Evolutionary conservation across 2,797 vertebrate genomes (phyloP).

Genomic region (Apogon talboti): DNA sequence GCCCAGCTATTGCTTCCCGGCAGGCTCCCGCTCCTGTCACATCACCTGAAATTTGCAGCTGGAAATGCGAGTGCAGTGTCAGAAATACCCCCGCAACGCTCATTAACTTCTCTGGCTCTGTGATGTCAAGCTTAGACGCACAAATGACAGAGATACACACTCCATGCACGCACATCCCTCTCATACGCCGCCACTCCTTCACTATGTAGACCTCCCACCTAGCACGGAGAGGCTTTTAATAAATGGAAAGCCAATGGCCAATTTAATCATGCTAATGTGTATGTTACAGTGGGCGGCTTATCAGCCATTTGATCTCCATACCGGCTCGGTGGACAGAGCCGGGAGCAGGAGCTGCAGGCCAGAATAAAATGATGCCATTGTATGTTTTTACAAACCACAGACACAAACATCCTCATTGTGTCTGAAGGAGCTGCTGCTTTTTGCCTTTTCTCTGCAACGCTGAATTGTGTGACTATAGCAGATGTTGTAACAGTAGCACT

Average conservation of each 20-base stretch:
- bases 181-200: constrained; percentile 8
- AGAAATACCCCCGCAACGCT: constrained; percentile 41
- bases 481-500: too few relatives aligned
- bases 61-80: constrained; percentile 22
- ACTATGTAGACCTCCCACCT: constrained; percentile 34
- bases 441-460: too few relatives aligned
- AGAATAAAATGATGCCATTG: background rate
- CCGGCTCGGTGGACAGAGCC: constrained; percentile 14
- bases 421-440: too few relatives aligned
- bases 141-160: constrained; percentile 24
- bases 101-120: constrained; percentile 42
- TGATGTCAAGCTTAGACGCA: constrained; percentile 27
- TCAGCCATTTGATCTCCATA: constrained; percentile 54
- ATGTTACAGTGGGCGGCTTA: constrained; percentile 52
- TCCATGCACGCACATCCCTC: constrained; percentile 6
- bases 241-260: constrained; percentile 55
- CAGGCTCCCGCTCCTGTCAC: constrained; percentile 20
- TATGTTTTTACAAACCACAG: background rate
- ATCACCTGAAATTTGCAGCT: constrained; percentile 34
- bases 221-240: constrained; percentile 59
- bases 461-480: too few relatives aligned
- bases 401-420: too few relatives aligned
- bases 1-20: constrained; percentile 38
- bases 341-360: constrained; percentile 21
- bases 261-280: constrained; percentile 75